phyloP scores from a whole-genome alignment of 2,888 invertebrate species.

The Dusona sp. region DNA sequence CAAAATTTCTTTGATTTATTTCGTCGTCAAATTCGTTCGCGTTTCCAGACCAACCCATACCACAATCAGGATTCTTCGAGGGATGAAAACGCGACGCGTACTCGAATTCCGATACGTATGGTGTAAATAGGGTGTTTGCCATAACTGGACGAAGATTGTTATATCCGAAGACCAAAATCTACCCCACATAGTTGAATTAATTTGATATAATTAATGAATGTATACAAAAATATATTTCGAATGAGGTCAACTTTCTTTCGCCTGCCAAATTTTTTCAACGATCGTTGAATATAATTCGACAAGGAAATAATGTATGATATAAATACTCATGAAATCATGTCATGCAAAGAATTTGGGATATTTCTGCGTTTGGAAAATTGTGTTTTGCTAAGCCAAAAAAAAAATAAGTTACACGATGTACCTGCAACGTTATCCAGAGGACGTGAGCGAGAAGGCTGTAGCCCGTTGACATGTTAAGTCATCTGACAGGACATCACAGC shows the following conservation, averaged over 20 bases:
- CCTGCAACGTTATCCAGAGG: slow-evolving; percentile 74
- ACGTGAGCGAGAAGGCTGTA: slow-evolving; percentile 68
- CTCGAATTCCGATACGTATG: slow-evolving; percentile 74
- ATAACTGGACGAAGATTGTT: slow-evolving; percentile 64
- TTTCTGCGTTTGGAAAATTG: neutral
- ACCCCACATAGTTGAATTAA: slow-evolving; percentile 26
- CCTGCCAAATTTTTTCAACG: neutral
- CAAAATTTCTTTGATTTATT: slow-evolving; percentile 12
- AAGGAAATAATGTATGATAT: neutral
- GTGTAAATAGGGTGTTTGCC: slow-evolving; percentile 59
- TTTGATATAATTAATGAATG: neutral
- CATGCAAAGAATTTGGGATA: neutral
- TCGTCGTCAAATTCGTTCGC: slow-evolving; percentile 31
- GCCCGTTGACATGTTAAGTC: slow-evolving; percentile 74
- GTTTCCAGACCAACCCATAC: slow-evolving; percentile 53
- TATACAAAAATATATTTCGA: neutral
- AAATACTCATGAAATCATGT: neutral
- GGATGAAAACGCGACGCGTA: slow-evolving; percentile 74
- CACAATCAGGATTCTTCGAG: slow-evolving; percentile 75
- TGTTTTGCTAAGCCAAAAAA: neutral
- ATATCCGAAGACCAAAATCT: slow-evolving; percentile 69
- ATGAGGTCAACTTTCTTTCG: neutral
- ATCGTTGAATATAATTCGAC: neutral
- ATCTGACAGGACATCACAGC: slow-evolving; percentile 70
- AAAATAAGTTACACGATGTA: slow-evolving; percentile 9